Evolutionary conservation across 1,140 invertebrate species (phyloP), one percentile per base, ranked within the genome.

Genomic region (Psilanteris sp.): DNA sequence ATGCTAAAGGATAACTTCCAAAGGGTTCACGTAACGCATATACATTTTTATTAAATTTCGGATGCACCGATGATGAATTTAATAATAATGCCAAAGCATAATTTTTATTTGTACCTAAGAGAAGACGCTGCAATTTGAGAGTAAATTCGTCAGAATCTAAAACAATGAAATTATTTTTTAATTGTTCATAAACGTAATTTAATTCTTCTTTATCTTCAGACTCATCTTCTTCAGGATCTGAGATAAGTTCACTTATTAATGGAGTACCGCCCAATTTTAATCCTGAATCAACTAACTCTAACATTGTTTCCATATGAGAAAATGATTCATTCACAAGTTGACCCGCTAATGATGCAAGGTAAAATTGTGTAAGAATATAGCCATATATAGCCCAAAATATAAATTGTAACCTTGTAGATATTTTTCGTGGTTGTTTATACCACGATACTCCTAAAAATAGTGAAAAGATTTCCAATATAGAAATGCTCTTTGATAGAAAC

Each of bases 321-420:
- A 77, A 68, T 0, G 81, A 72, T 0, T 57, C 72, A 4, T 80
- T 79, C n/a, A 85, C 76, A 14, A 87, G 57, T 22, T 83, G 78
- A 9, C 83, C 82, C 0, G 86, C 79, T 15, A 87, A 43, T 0
- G 85, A 81, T 5, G 83, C 84, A 1, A 87, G 50, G 43, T 87
- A 87, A 20, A 80, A 73, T 26, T 87, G 84, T 8, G 77, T 67
- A 0, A 87, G 32, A n/a, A 87, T 76, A 16, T 81, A 82, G 1
- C 85, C 82, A 13, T 83, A 87, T 0, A 87, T 11, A 0, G 75
- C 50, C 83, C 84, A 87, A 5, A 83, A 79, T 8, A 87, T 57
- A 10, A 81, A 87, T 1, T 81, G 68, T 1, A 87, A 61, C 31
- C 80, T 68, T 0, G 64, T 50, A 0, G 85, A 85, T 0, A 66